Conservation (phyloP, 2,888 invertebrate species). For the Fabriciana adippe region DNA sequence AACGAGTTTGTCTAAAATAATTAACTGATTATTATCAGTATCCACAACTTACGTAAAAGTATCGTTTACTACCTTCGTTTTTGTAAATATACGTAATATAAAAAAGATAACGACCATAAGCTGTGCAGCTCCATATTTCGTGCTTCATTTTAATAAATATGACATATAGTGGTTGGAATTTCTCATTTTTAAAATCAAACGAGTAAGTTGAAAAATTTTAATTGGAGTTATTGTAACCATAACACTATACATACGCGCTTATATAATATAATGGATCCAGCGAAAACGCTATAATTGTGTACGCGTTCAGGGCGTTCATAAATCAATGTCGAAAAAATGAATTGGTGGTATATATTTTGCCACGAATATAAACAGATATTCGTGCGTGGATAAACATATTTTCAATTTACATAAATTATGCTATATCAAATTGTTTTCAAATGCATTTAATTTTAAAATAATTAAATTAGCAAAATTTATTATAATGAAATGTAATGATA, state of each 20-base stretch:
- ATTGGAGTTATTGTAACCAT: constrained; percentile 19
- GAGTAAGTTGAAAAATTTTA: background rate
- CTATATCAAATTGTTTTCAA: background rate
- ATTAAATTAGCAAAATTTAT: no score
- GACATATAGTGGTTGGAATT: background rate
- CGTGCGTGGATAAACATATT: constrained; percentile 49
- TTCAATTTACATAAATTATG: constrained; percentile 24
- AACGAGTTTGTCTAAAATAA: no score
- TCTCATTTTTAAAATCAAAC: background rate
- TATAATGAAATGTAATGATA: no score
- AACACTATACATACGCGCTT: constrained; percentile 14
- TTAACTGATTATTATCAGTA: no score
- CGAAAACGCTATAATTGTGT: constrained; percentile 45
- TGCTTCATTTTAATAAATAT: background rate
- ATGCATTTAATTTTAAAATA: no score
- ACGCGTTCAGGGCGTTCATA: constrained; percentile 57
- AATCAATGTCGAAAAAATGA: constrained; percentile 73
- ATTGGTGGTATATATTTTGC: constrained; percentile 58
- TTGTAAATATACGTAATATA: no score
- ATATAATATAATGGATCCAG: constrained; percentile 27
- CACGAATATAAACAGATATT: constrained; percentile 73
- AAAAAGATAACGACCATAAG: no score
- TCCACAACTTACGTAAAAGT: no score
- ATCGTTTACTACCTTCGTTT: no score
- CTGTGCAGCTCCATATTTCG: no score